phyloP scores from a whole-genome alignment of 2,888 invertebrate species.

The Thymelicus acteon region DNA sequence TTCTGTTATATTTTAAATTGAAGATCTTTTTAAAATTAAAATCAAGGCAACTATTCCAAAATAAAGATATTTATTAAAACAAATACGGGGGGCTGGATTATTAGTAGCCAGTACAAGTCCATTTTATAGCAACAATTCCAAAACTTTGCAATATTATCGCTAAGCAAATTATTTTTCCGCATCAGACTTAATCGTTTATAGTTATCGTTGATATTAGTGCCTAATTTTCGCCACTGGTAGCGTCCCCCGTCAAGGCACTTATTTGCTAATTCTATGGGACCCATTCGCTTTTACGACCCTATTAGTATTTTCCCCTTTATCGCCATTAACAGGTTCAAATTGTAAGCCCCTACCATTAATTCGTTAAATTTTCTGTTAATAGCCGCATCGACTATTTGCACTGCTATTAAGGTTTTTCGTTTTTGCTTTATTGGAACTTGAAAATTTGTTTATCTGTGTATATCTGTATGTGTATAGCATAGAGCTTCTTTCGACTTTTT shows the following conservation, averaged over 20 bases:
- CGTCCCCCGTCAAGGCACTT: slow-evolving; percentile 22
- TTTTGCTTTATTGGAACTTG: not conserved
- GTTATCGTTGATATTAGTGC: not conserved
- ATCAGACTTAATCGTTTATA: not conserved
- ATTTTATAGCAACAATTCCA: too few species aligned
- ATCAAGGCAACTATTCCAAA: too few species aligned
- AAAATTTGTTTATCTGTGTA: not conserved
- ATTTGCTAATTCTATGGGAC: slow-evolving; percentile 41
- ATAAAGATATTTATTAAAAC: too few species aligned
- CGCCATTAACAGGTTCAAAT: slow-evolving; percentile 27
- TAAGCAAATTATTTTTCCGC: not conserved
- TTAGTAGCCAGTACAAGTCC: too few species aligned
- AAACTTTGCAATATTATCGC: not conserved
- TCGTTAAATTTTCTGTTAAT: slow-evolving; percentile 12
- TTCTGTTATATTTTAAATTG: too few species aligned
- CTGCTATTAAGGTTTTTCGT: not conserved
- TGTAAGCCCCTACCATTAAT: slow-evolving; percentile 20
- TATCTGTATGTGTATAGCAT: too few species aligned
- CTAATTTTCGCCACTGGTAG: slow-evolving; percentile 34
- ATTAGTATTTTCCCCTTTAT: slow-evolving; percentile 41
- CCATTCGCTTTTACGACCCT: slow-evolving; percentile 42
- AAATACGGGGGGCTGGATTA: too few species aligned
- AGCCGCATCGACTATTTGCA: not conserved
- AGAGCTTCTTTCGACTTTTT: too few species aligned
- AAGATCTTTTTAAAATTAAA: too few species aligned